A percentile compares a stretch with the other conserved stretches of the same genome.
Evolutionary conservation across 2,797 vertebrate species (phyloP).

Genomic region (Micromesistius poutassou): DNA sequence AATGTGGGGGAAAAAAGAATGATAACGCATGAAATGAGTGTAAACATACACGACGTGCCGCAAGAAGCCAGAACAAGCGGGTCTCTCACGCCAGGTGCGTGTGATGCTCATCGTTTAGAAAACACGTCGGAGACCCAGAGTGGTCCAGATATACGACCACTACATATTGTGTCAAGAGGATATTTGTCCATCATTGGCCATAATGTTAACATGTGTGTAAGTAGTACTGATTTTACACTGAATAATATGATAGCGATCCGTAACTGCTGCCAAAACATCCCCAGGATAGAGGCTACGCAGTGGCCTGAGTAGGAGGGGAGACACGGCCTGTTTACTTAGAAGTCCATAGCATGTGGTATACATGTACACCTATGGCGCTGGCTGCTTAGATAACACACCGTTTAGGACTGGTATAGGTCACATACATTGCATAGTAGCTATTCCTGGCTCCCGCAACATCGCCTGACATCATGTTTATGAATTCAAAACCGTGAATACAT

Average conservation of each 20-base stretch:
- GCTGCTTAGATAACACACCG: conserved; percentile 6
- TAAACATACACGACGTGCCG: conserved; percentile 7
- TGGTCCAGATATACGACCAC: too few relatives aligned
- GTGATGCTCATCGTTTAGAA: too few relatives aligned
- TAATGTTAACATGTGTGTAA: not conserved
- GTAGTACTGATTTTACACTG: not conserved
- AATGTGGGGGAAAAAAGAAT: not conserved
- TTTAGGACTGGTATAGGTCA: conserved; percentile 6
- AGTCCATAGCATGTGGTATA: conserved; percentile 41
- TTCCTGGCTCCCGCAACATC: not conserved
- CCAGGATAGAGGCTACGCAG: not conserved
- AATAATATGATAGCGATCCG: not conserved
- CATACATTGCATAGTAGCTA: not conserved
- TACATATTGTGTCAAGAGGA: not conserved
- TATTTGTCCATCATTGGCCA: too few relatives aligned
- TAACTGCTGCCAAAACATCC: not conserved
- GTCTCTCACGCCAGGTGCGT: too few relatives aligned
- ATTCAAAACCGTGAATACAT: not conserved
- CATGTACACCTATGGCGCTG: conserved; percentile 14
- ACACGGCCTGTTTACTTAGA: conserved; percentile 63
- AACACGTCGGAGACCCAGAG: too few relatives aligned
- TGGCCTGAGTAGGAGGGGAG: too few relatives aligned
- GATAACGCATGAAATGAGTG: not conserved
- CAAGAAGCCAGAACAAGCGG: conserved; percentile 25
- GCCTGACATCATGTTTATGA: not conserved